Conservation (phyloP, 2,113 vertebrate genomes). For the Nipponia nippon region DNA sequence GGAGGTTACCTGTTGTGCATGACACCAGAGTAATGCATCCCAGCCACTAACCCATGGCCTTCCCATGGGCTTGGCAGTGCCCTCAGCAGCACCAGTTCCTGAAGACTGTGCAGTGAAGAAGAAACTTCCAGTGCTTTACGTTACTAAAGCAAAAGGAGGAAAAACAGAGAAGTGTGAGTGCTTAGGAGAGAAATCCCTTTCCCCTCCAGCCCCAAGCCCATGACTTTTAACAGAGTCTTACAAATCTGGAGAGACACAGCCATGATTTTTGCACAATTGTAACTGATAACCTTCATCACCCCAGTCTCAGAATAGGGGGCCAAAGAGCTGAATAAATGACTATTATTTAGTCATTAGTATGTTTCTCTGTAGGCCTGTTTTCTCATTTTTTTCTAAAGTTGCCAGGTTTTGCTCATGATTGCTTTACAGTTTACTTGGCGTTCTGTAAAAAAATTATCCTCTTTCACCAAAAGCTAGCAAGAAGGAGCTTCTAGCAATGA, state of each 20-base stretch:
- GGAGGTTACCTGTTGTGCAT: background rate
- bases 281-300: background rate
- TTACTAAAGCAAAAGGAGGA: background rate
- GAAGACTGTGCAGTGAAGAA: too few relatives aligned
- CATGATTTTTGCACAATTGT: background rate
- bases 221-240: background rate
- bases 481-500: background rate
- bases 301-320: background rate
- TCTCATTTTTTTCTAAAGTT: background rate
- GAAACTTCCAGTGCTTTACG: fast-evolving
- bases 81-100: background rate
- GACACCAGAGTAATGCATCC: too few relatives aligned
- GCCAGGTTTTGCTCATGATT: background rate
- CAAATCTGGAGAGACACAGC: background rate
- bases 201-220: background rate
- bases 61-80: background rate
- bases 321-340: background rate
- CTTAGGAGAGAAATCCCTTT: background rate
- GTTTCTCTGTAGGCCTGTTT: background rate
- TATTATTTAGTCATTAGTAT: background rate
- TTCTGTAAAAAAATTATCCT: background rate
- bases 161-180: background rate
- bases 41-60: background rate
- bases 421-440: background rate
- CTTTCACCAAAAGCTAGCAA: background rate